Evolutionary conservation across 2,113 vertebrate species (phyloP).

Genomic region (Hyperopisus bebe): DNA sequence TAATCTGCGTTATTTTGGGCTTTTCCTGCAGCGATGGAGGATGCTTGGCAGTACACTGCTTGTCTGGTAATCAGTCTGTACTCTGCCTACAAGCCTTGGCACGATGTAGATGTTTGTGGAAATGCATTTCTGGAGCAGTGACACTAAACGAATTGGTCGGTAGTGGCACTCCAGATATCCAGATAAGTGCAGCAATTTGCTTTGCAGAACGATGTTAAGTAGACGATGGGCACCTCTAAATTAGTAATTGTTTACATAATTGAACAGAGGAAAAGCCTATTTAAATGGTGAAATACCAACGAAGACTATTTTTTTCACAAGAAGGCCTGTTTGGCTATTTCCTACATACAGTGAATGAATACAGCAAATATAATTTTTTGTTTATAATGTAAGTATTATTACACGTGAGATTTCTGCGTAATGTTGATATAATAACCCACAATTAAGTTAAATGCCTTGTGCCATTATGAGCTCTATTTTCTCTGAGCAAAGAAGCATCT

Average conservation of each 20-base stretch:
- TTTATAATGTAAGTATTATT: not conserved
- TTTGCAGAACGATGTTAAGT: not conserved
- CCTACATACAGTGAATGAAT: not conserved
- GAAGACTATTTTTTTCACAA: not conserved
- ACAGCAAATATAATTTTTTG: not conserved
- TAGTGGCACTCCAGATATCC: not conserved
- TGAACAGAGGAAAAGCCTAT: not conserved
- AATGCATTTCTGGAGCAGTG: not conserved
- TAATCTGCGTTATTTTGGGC: constrained; percentile 1
- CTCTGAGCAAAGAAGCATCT: not conserved
- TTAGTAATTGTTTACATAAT: not conserved
- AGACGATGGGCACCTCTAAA: not conserved
- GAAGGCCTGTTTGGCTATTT: not conserved
- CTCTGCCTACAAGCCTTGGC: not conserved
- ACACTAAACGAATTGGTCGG: not conserved
- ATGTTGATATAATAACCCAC: not conserved
- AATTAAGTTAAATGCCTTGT: not conserved
- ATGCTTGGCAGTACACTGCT: not conserved
- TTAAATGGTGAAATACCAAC: not conserved
- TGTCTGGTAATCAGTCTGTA: constrained; percentile 10
- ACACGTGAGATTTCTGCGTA: not conserved
- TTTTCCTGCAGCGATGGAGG: constrained; percentile 1
- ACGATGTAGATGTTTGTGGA: not conserved
- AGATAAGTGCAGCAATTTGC: not conserved
- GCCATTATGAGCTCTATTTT: not conserved